Evolutionary conservation across 1,140 invertebrate species (phyloP).

Genomic region (Apis dorsata): DNA sequence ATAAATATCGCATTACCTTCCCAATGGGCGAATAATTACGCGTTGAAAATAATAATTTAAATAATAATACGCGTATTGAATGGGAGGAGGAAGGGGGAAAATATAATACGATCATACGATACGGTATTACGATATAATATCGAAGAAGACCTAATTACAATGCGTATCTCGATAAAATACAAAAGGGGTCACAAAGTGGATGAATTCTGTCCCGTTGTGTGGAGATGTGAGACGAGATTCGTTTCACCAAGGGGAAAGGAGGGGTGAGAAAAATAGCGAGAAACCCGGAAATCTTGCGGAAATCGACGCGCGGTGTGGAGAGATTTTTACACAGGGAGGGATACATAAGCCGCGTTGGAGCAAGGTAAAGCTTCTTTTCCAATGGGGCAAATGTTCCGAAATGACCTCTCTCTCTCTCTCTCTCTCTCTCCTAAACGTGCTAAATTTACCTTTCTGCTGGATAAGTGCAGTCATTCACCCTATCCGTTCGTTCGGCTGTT

Average conservation of each 20-base stretch:
- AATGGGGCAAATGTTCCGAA: constrained; percentile 14
- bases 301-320: constrained; percentile 13
- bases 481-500: constrained; percentile 21
- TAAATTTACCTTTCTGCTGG: constrained; percentile 17
- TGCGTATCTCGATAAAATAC: too few species aligned
- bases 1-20: too few species aligned
- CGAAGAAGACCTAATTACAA: too few species aligned
- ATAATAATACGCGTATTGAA: too few species aligned
- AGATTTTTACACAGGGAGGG: constrained; percentile 23
- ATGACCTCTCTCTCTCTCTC: too few species aligned
- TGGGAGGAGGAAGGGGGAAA: too few species aligned
- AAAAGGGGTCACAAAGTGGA: too few species aligned
- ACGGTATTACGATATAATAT: too few species aligned
- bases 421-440: neutral
- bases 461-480: constrained; percentile 13
- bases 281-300: constrained; percentile 1
- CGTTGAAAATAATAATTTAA: too few species aligned
- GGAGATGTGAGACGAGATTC: neutral
- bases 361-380: constrained; percentile 12
- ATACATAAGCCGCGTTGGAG: neutral
- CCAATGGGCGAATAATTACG: too few species aligned
- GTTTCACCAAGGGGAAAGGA: neutral
- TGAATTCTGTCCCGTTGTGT: too few species aligned
- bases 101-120: too few species aligned
- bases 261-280: neutral